Percentiles rank a stretch among this genome's conserved stretches.
Conservation (phyloP, 2,888 invertebrate species). For the Bellardia pandia region DNA sequence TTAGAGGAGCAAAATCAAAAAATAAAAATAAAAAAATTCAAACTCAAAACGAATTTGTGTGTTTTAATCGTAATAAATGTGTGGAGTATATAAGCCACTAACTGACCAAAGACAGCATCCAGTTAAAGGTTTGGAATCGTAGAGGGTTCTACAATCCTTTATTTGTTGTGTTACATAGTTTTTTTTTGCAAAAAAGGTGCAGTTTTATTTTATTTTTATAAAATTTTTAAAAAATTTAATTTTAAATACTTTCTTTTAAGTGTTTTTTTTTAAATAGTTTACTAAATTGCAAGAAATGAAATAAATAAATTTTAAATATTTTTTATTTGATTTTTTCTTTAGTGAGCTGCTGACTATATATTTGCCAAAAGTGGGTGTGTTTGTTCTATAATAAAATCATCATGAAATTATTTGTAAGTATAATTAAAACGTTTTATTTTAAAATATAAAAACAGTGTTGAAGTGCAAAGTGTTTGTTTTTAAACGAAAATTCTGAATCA, state of each 20-base stretch:
- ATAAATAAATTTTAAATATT: background rate
- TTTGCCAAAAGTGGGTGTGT: constrained; percentile 57
- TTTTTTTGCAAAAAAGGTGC: constrained; percentile 63
- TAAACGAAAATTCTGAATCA: no score
- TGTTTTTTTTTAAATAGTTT: background rate
- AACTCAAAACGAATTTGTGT: constrained; percentile 61
- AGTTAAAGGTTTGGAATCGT: constrained; percentile 85
- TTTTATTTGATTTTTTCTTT: constrained; percentile 36
- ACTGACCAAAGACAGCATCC: constrained; percentile 84
- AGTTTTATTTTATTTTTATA: constrained; percentile 20
- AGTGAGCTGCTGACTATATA: constrained; percentile 40
- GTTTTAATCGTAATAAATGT: constrained; percentile 80
- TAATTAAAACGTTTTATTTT: background rate
- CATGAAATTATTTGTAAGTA: constrained; percentile 75
- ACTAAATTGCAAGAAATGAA: background rate
- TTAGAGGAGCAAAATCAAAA: constrained; percentile 46
- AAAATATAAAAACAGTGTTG: constrained; percentile 17
- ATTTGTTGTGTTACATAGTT: constrained; percentile 72
- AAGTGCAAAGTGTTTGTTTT: background rate
- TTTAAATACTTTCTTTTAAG: background rate
- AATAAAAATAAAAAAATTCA: constrained; percentile 40
- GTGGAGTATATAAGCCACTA: constrained; percentile 84
- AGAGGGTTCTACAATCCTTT: constrained; percentile 84
- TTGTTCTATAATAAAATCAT: constrained; percentile 51
- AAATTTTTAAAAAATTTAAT: constrained; percentile 5